These are phyloP conservation scores for Spondyliosoma cantharus DNA, from an alignment of 2,797 vertebrate genomes.

Conservation along the genomic window DNA sequence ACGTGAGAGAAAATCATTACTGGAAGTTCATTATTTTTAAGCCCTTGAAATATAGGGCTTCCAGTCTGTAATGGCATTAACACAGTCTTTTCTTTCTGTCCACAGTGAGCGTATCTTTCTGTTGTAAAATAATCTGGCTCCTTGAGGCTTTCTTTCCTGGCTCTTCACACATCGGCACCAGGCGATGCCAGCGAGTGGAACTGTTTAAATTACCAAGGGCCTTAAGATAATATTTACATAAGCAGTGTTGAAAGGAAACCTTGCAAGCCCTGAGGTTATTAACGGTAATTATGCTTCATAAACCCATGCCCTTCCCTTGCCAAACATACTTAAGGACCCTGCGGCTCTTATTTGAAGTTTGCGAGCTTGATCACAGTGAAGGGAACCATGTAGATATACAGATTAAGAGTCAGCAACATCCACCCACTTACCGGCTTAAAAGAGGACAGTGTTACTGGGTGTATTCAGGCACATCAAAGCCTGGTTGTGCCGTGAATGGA, in stretches of 20 bases:
- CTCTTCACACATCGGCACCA: conserved; percentile 38
- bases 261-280: conserved; percentile 75
- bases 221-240: conserved; percentile 79
- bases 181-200: conserved; percentile 60
- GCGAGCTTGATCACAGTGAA: conserved; percentile 63
- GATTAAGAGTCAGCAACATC: conserved; percentile 74
- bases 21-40: conserved; percentile 13
- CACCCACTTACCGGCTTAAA: conserved; percentile 74
- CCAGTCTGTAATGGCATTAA: conserved; percentile 20
- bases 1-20: conserved; percentile 9
- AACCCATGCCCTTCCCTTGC: conserved; percentile 73
- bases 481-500: conserved; percentile 68
- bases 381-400: conserved; percentile 68
- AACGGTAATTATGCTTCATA: conserved; percentile 76
- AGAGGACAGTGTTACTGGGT: conserved; percentile 65
- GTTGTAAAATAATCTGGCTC: conserved; percentile 39
- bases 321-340: conserved; percentile 67
- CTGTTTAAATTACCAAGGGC: conserved; percentile 73
- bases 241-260: conserved; percentile 74
- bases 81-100: conserved; percentile 33
- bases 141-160: conserved; percentile 36
- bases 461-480: conserved; percentile 77
- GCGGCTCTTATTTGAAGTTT: conserved; percentile 71
- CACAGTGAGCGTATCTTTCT: conserved; percentile 27
- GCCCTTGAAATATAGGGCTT: conserved; percentile 9